Evolutionary conservation across 2,797 vertebrate genomes (phyloP).

Genomic region (Eulemur albifrons): DNA sequence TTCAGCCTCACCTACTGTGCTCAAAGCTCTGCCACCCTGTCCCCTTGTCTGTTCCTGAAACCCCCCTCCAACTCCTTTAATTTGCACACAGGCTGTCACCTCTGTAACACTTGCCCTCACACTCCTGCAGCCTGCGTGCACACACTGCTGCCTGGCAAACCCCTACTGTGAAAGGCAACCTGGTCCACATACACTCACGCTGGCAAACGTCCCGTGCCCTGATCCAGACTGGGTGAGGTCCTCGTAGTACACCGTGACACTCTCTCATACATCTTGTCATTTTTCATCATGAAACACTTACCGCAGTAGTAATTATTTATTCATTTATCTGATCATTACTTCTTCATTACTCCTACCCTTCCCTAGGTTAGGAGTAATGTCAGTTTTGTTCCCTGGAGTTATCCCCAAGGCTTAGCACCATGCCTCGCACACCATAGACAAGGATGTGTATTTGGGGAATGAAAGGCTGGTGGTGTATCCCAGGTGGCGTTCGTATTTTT

Average conservation of each 20-base stretch:
- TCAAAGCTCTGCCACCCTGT: too few species aligned
- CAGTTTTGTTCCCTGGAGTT: background rate
- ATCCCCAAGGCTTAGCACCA: background rate
- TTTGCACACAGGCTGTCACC: background rate
- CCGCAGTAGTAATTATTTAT: background rate
- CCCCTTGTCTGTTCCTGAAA: background rate
- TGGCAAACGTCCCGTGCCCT: background rate
- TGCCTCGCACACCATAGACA: background rate
- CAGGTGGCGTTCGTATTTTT: background rate
- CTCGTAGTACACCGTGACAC: background rate
- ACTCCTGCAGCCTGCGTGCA: background rate
- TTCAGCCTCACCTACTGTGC: accelerated
- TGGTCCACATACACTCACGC: too few species aligned
- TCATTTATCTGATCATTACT: background rate
- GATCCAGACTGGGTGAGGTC: background rate
- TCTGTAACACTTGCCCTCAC: background rate
- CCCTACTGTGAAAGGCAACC: background rate
- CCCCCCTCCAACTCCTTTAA: background rate
- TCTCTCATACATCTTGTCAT: background rate
- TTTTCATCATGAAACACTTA: background rate
- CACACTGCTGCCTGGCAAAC: background rate
- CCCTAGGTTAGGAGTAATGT: background rate
- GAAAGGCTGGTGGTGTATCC: background rate
- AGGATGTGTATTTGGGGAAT: background rate
- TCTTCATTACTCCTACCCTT: background rate